Conservation (phyloP, 2,113 vertebrate species). For the Gobio gobio region DNA sequence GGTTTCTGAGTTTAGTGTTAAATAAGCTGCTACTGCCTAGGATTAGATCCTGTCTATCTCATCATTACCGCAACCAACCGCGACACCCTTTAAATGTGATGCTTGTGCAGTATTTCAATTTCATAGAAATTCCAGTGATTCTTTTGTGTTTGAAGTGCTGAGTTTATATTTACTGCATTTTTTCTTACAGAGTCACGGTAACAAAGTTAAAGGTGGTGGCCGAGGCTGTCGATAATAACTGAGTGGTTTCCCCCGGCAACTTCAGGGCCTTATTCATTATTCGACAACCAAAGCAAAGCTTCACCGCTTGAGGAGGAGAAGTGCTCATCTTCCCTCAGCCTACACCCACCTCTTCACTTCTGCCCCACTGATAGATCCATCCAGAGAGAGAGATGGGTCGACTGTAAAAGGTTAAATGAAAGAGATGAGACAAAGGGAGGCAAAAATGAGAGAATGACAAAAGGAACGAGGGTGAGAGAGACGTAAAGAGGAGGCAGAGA, state of each 20-base stretch:
- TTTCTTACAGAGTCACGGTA: not conserved
- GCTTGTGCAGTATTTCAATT: not conserved
- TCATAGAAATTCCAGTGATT: not conserved
- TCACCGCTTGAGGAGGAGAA: not conserved
- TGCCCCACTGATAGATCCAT: constrained; percentile 39
- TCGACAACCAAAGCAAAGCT: constrained; percentile 16
- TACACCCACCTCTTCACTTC: constrained; percentile 20
- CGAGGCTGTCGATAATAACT: constrained; percentile 9
- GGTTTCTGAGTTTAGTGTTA: no score
- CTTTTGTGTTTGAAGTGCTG: not conserved
- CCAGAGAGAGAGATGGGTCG: not conserved
- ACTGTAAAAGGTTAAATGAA: constrained; percentile 33
- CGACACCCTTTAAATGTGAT: not conserved
- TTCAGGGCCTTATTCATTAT: constrained; percentile 13
- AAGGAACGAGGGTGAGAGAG: constrained; percentile 23
- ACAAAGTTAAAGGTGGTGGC: constrained; percentile 21
- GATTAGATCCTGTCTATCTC: no score
- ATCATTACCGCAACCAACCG: no score
- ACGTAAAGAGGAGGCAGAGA: constrained; percentile 24
- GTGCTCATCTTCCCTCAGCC: constrained; percentile 27
- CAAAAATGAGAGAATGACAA: constrained; percentile 14
- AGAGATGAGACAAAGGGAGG: constrained; percentile 30
- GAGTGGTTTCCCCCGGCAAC: constrained; percentile 8
- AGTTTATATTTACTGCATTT: not conserved
- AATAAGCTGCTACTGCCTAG: no score